Evolutionary conservation across 2,113 vertebrate species (phyloP), one percentile per base, ranked within the genome.

Genomic region (Perognathus longimembris): DNA sequence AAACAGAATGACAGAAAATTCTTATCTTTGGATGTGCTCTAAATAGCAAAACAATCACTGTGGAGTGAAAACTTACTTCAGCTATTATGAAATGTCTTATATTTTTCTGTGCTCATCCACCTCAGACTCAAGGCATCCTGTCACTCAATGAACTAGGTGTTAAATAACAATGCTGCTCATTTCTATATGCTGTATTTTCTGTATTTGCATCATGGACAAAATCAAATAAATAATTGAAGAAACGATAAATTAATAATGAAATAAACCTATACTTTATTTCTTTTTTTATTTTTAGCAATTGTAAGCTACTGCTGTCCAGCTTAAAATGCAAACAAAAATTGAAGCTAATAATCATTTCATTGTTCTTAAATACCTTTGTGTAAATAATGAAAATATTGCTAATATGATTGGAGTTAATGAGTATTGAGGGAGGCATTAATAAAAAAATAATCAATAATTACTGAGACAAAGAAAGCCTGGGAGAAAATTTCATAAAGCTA

Each of bases 1-100:
- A 77, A 90, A 54, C 36, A 80, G 30, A 93, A 88, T 89, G 83
- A 83, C 54, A 94, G 59, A 79, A 93, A 89, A 92, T 73, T 18
- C 4, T 89, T 20, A 36, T 92, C 24, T 89, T 71, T 36, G 30
- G 14, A 86, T 91, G 61, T 67, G 32, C 83, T 92, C 89, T 89
- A 95, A 92, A 92, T 85, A 94, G 85, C 66, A 85, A 94, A 89
- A 85, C 42, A 94, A 69, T 88, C 79, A 86, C 63, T 73, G 42
- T 70, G 57, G 66, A 93, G 45, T 83, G 54, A 85, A 90, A 67
- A 32, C 28, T 83, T 75, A 38, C 54, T 82, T 92, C 38, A 82
- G 61, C 24, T 24, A 30, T 63, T 64, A 93, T 20, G 26, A 94
- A 93, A 84, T 50, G 21, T 57, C 90, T 73, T 92, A 18, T 78